These are phyloP conservation scores for Hemiprocne comata DNA, from an alignment of 2,113 vertebrate genomes.

Conservation along the genomic window DNA sequence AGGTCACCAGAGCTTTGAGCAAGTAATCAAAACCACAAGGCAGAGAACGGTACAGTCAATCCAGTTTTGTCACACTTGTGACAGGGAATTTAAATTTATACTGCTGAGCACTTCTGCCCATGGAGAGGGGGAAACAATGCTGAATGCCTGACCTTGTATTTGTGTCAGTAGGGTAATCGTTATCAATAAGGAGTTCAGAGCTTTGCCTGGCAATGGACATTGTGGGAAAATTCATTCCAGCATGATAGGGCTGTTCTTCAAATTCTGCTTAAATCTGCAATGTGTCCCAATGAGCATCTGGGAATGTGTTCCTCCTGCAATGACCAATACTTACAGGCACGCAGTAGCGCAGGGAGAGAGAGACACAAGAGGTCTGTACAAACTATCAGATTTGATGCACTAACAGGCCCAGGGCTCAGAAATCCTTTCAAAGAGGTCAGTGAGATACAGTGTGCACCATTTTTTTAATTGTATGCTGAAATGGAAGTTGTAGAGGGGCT, in stretches of 20 bases:
- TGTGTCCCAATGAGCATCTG: fast-evolving
- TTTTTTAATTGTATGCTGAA: background rate
- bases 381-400: background rate
- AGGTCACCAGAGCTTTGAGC: background rate
- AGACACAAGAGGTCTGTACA: background rate
- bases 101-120: background rate
- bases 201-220: background rate
- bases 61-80: background rate
- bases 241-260: background rate
- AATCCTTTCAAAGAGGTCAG: background rate
- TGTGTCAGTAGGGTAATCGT: background rate
- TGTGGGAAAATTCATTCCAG: background rate
- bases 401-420: background rate
- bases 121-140: background rate
- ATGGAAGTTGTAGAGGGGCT: background rate
- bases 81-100: background rate
- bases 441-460: background rate
- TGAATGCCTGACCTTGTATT: background rate
- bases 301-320: background rate
- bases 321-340: fast-evolving
- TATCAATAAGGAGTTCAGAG: background rate
- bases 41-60: background rate
- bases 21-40: conserved; percentile 1
- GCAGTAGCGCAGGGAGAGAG: no score
- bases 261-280: background rate